A percentile compares a stretch with the other conserved stretches of the same genome.
These are phyloP conservation scores for honey bee (Apis mellifera) DNA, from an alignment of 1,140 invertebrate species.

Conservation along the genomic window DNA sequence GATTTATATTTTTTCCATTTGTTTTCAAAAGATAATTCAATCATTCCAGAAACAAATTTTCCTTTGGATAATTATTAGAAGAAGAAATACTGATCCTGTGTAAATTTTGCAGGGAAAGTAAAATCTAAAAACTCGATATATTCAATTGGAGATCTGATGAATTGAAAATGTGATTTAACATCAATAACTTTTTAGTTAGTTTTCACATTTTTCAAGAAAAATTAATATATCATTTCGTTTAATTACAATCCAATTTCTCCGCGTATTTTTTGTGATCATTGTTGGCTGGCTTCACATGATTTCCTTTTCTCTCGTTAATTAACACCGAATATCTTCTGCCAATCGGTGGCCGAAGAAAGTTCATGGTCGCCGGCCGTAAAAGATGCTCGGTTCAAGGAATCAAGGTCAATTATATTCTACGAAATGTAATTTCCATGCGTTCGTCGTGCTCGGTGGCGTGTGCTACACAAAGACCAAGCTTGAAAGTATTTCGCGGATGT, in stretches of 20 bases:
- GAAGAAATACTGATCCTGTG: too few relatives aligned
- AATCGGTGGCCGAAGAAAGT: slow-evolving; percentile 19
- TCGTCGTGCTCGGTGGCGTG: slow-evolving; percentile 25
- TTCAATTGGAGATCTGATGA: too few relatives aligned
- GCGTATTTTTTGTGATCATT: neutral
- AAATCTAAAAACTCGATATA: too few relatives aligned
- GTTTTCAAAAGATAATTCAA: too few relatives aligned
- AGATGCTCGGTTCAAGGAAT: slow-evolving; percentile 8
- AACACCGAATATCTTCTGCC: neutral
- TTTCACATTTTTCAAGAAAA: too few relatives aligned
- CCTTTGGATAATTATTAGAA: too few relatives aligned
- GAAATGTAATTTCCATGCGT: slow-evolving; percentile 20
- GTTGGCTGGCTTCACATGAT: neutral
- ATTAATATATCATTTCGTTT: too few relatives aligned
- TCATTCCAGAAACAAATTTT: too few relatives aligned
- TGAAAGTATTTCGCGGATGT: neutral
- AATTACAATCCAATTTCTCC: neutral
- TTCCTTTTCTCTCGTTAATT: slow-evolving; percentile 18
- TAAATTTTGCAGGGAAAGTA: too few relatives aligned
- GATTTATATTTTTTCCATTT: too few relatives aligned
- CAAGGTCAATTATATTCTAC: slow-evolving; percentile 40
- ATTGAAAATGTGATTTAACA: too few relatives aligned
- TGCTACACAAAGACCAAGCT: neutral
- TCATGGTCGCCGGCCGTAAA: slow-evolving; percentile 13
- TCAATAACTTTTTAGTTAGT: too few relatives aligned